Percentiles rank a stretch among this genome's conserved stretches.
phyloP scores from a whole-genome alignment of 2,888 invertebrate genomes.

The Iselma pallidipennis region DNA sequence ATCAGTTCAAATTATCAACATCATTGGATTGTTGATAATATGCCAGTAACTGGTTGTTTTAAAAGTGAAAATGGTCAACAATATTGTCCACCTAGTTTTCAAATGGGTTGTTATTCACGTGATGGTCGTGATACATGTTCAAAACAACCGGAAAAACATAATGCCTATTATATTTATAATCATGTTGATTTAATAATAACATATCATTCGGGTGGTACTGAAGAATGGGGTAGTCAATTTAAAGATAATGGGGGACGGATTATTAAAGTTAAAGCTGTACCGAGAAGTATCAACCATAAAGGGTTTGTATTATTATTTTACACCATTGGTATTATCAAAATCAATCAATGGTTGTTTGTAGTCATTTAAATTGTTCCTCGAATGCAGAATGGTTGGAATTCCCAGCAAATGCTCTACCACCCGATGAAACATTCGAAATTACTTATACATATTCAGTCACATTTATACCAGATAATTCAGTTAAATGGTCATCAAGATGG shows the following conservation, averaged over 20 bases:
- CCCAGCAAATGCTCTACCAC: slow-evolving; percentile 59
- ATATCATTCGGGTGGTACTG: slow-evolving; percentile 86
- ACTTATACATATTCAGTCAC: slow-evolving; percentile 86
- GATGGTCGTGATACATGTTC: slow-evolving; percentile 46
- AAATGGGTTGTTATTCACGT: slow-evolving; percentile 82
- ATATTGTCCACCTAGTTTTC: slow-evolving; percentile 95
- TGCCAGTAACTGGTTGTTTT: slow-evolving; percentile 97
- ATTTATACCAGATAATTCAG: slow-evolving; percentile 77
- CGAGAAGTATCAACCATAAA: slow-evolving; percentile 50
- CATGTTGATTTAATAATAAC: slow-evolving; percentile 93
- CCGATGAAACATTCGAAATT: slow-evolving; percentile 63
- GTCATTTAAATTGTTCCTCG: slow-evolving; percentile 58
- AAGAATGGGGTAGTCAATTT: slow-evolving; percentile 85
- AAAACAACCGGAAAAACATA: slow-evolving; percentile 54
- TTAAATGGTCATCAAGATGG: slow-evolving; percentile 99
- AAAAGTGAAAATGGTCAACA: slow-evolving; percentile 69
- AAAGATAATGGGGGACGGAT: slow-evolving; percentile 87
- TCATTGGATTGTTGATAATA: slow-evolving; percentile 98
- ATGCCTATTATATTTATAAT: slow-evolving; percentile 92
- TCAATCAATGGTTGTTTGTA: too few relatives aligned
- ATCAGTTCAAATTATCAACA: slow-evolving; percentile 95
- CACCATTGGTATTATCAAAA: too few relatives aligned
- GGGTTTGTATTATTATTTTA: slow-evolving; percentile 36
- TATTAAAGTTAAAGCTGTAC: slow-evolving; percentile 71
- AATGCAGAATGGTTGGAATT: slow-evolving; percentile 71